These are phyloP conservation scores for Myiozetetes cayanensis DNA, from an alignment of 2,113 vertebrate genomes.

Conservation along the genomic window DNA sequence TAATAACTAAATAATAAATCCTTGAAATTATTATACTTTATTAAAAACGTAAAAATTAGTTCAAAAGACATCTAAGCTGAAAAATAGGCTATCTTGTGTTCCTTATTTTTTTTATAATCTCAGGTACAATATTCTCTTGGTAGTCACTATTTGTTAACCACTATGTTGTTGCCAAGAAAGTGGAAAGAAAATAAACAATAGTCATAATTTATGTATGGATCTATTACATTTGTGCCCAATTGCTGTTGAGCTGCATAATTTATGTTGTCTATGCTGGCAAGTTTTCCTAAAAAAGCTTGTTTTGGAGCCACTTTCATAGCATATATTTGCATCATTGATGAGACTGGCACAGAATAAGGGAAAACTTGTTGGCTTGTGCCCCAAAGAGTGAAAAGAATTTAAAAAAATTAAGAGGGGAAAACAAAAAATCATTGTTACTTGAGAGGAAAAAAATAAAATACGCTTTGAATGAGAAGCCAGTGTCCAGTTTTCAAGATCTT, in stretches of 20 bases:
- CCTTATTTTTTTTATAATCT: not conserved
- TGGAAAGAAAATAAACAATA: conserved; percentile 25
- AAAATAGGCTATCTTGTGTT: not conserved
- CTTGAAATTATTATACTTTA: not conserved
- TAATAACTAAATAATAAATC: not conserved
- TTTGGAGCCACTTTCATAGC: not conserved
- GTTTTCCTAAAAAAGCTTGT: not conserved
- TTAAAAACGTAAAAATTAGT: not conserved
- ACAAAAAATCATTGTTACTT: not conserved
- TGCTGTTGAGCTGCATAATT: not conserved
- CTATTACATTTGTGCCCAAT: not conserved
- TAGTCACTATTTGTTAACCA: not conserved
- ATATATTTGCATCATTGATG: conserved; percentile 43
- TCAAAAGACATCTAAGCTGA: not conserved
- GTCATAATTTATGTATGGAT: conserved; percentile 22
- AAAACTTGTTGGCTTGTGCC: not conserved
- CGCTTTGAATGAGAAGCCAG: not conserved
- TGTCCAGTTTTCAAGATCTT: not conserved
- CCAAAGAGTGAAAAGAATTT: not conserved
- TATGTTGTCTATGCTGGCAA: not conserved
- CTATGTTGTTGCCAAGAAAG: not conserved
- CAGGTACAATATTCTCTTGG: not conserved
- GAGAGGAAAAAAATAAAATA: not conserved
- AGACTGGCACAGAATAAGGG: conserved; percentile 31
- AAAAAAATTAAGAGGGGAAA: not conserved